These are phyloP conservation scores for Acanthopagrus latus DNA, from an alignment of 2,797 vertebrate species.

Conservation along the genomic window DNA sequence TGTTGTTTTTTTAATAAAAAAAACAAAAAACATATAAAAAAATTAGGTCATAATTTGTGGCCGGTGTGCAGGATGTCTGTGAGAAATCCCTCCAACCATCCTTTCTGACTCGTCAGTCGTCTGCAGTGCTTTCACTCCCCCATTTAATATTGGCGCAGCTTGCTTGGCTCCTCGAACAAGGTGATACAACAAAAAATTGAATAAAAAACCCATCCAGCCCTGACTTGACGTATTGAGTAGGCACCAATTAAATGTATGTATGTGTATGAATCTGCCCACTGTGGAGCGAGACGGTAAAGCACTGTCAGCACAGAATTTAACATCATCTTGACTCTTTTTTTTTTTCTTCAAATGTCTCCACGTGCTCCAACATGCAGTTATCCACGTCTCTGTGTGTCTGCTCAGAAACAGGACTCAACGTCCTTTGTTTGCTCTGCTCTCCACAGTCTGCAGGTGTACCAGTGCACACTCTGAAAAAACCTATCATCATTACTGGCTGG, in stretches of 20 bases:
- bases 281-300: not conserved
- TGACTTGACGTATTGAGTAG: not conserved
- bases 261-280: not conserved
- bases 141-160: too few relatives aligned
- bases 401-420: conserved; percentile 49
- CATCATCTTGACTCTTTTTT: not conserved
- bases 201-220: too few relatives aligned
- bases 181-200: too few relatives aligned
- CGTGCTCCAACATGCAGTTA: not conserved
- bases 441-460: conserved; percentile 62
- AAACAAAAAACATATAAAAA: too few relatives aligned
- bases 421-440: conserved; percentile 66
- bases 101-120: too few relatives aligned
- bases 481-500: conserved; percentile 63
- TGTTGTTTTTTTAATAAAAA: too few relatives aligned
- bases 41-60: too few relatives aligned
- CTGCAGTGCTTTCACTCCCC: too few relatives aligned
- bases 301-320: not conserved
- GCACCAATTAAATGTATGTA: not conserved
- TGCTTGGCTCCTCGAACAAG: too few relatives aligned
- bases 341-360: not conserved
- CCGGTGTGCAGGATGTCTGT: too few relatives aligned
- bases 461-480: conserved; percentile 32
- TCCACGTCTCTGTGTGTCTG: not conserved
- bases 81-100: too few relatives aligned